These are phyloP conservation scores for Caenorhabditis sulstoni DNA, from an alignment of 2,888 invertebrate genomes.

Conservation along the genomic window DNA sequence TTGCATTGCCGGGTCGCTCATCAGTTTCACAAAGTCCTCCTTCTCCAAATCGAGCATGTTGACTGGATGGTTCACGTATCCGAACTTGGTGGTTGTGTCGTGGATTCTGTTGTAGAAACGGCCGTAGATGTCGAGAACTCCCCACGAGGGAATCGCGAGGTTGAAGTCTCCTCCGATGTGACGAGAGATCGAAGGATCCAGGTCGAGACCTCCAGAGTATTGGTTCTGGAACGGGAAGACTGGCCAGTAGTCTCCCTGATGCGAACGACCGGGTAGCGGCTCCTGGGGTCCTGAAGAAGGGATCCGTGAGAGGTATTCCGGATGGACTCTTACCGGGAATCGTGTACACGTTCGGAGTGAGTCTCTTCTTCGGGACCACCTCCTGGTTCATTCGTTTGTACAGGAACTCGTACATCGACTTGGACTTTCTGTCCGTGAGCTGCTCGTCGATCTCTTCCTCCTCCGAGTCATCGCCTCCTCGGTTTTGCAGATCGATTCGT, in stretches of 20 bases:
- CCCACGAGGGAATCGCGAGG: constrained; percentile 74
- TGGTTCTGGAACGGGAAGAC: constrained; percentile 76
- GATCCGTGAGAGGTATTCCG: neutral
- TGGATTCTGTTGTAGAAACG: constrained; percentile 71
- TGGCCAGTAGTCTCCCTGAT: constrained; percentile 74
- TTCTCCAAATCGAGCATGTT: constrained; percentile 75
- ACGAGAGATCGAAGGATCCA: constrained; percentile 75
- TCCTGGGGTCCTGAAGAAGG: constrained; percentile 69
- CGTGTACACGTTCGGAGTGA: constrained; percentile 58
- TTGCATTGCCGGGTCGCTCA: constrained; percentile 68
- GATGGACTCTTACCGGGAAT: constrained; percentile 57
- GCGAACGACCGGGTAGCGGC: constrained; percentile 73
- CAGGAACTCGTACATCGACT: constrained; percentile 63
- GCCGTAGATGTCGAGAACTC: constrained; percentile 73
- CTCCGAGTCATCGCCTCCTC: constrained; percentile 38
- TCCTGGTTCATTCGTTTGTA: constrained; percentile 70
- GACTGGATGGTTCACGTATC: constrained; percentile 74
- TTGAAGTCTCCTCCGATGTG: constrained; percentile 77
- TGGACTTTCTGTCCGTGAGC: constrained; percentile 37
- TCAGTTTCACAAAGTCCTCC: constrained; percentile 71
- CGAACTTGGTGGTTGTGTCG: constrained; percentile 72
- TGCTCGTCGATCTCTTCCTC: constrained; percentile 50
- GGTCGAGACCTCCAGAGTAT: constrained; percentile 73
- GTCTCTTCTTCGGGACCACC: constrained; percentile 60
- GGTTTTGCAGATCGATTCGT: constrained; percentile 55